phyloP scores from a whole-genome alignment of 2,797 vertebrate species.

The Crypturellus tataupa region DNA sequence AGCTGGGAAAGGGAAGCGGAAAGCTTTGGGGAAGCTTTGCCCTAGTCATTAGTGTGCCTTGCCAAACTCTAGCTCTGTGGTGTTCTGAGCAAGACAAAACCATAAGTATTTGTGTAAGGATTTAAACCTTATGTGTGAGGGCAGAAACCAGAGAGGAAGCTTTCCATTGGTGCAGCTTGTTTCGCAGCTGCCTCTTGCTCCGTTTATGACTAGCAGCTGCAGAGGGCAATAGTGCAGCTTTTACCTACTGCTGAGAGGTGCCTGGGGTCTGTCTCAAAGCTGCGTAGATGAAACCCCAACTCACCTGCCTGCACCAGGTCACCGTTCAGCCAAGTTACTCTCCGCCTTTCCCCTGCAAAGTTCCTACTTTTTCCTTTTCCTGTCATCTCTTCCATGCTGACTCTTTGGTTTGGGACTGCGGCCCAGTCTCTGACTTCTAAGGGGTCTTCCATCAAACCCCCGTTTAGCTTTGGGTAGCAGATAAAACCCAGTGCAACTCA shows the following conservation, averaged over 20 bases:
- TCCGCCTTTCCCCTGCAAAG: not conserved
- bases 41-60: not conserved
- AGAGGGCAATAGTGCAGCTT: not conserved
- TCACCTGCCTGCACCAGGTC: not conserved
- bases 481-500: not conserved
- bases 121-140: rapidly evolving
- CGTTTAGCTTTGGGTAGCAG: not conserved
- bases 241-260: not conserved
- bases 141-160: not conserved
- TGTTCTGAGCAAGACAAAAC: not conserved
- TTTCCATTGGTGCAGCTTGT: not conserved
- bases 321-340: not conserved
- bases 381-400: not conserved
- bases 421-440: not conserved
- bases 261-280: not conserved
- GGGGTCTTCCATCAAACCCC: not conserved
- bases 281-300: not conserved
- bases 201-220: not conserved
- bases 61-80: not conserved
- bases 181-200: not conserved
- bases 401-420: not conserved
- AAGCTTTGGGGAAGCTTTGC: not conserved
- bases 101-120: not conserved
- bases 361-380: not conserved
- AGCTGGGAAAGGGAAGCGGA: not conserved